Base-by-base conservation (phyloP, 1,140 invertebrate genomes). In the Eciton burchellii region DNA sequence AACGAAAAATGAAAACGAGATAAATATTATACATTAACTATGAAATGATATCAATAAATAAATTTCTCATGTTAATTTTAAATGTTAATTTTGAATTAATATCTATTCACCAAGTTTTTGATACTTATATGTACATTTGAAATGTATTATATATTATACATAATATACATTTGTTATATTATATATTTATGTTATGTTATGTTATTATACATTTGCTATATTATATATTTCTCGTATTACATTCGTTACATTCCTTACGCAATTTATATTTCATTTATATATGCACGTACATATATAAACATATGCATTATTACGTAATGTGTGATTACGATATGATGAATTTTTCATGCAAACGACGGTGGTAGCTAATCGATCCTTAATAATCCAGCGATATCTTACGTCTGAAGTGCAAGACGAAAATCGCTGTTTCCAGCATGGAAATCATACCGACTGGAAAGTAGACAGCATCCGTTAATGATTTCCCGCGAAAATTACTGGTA, bases 351-450 rank as follows among this genome's bases (percentile, higher is more conserved):
- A n/a, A 41, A 41, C 11, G 16, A 19, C 1, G 45, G 2, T 9
- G 43, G n/a, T 19, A 41, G n/a, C 19, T 9, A 14, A 76, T 65
- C 8, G 26, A 74, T 76, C 65, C 41, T 43, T 26, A n/a, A 24
- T n/a, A 49, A 11, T 24, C 29, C n/a, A 21, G 3, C 11, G 19
- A 52, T 14, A 35, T 74, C 29, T 60, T 19, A 1, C 57, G 16
- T 12, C 24, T 12, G 21, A 21, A 0, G 5, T 21, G 21, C 19
- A 43, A 19, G 9, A 41, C 41, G 14, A 43, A 57, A 59, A 60
- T 49, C 49, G 24, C 3, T 3, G 12, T 9, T 59, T 24, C 62
- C 26, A 52, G 41, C 54, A 43, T 29, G 41, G 35, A 56, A 54
- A 24, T 63, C n/a, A 62, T 11, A n/a, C 14, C 45, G 14, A 41